These are phyloP conservation scores for Arbacia lixula DNA, from an alignment of 53 echinoderm and acorn worm genomes.

Conservation along the genomic window DNA sequence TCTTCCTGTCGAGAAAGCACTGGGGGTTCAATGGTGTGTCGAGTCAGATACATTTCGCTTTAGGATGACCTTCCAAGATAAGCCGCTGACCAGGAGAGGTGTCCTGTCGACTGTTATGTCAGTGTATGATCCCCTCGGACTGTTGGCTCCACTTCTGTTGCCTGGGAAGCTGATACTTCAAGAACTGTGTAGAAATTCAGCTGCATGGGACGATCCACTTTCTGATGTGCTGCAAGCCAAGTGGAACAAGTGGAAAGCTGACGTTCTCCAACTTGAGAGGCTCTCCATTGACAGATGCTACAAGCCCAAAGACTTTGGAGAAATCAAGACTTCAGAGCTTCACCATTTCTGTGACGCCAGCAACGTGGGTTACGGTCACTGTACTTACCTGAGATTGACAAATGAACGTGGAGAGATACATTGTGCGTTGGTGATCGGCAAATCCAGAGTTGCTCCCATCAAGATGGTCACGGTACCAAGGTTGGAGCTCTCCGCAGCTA, in stretches of 20 bases:
- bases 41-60: conserved; percentile 72
- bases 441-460: conserved; percentile 31
- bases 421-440: conserved; percentile 47
- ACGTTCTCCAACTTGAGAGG: conserved; percentile 14
- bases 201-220: conserved; percentile 73
- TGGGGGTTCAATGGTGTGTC: conserved; percentile 71
- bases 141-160: conserved; percentile 48
- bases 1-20: conserved; percentile 57
- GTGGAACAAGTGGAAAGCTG: conserved; percentile 54
- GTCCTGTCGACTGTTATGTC: conserved; percentile 67
- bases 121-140: conserved; percentile 68
- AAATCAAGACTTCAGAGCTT: conserved; percentile 23
- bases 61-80: conserved; percentile 61
- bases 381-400: conserved; percentile 58
- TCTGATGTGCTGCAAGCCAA: conserved; percentile 27
- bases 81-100: conserved; percentile 67
- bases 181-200: conserved; percentile 47
- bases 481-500: conserved; percentile 65
- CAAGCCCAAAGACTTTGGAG: conserved; percentile 31
- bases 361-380: conserved; percentile 66
- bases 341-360: conserved; percentile 71
- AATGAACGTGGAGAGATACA: conserved; percentile 35
- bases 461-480: conserved; percentile 68
- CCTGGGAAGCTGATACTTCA: conserved; percentile 61
- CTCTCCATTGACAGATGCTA: conserved; percentile 53